These are phyloP conservation scores for Ophiodon elongatus DNA, from an alignment of 2,113 vertebrate genomes.

Conservation along the genomic window DNA sequence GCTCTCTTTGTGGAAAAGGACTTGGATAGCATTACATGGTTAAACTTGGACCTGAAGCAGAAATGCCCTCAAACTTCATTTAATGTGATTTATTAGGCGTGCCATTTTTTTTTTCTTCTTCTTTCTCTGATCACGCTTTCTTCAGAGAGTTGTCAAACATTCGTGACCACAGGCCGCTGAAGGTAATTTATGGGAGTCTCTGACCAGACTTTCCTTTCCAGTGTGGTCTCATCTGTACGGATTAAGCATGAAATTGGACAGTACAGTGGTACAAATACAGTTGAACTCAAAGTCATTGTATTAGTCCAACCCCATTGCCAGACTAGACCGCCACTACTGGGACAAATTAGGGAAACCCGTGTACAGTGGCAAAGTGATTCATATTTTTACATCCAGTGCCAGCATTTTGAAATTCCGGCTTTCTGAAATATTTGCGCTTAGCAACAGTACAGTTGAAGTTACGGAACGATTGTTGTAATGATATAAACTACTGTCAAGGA, in stretches of 20 bases:
- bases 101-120: background rate
- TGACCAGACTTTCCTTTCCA: background rate
- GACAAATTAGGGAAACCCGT: background rate
- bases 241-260: background rate
- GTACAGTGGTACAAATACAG: background rate
- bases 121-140: background rate
- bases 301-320: background rate
- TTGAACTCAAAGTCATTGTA: background rate
- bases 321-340: background rate
- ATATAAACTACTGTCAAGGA: background rate
- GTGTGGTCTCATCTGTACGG: background rate
- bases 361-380: background rate
- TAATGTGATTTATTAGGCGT: constrained; percentile 11
- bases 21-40: background rate
- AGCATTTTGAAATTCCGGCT: background rate
- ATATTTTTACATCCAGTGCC: background rate
- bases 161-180: background rate
- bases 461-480: background rate
- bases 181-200: background rate
- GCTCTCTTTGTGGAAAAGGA: background rate
- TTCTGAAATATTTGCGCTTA: background rate
- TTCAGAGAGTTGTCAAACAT: constrained; percentile 7
- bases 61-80: background rate
- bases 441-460: background rate
- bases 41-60: background rate